Base-by-base conservation (phyloP, 2,888 invertebrate species). In the Diplolepis rosae region DNA sequence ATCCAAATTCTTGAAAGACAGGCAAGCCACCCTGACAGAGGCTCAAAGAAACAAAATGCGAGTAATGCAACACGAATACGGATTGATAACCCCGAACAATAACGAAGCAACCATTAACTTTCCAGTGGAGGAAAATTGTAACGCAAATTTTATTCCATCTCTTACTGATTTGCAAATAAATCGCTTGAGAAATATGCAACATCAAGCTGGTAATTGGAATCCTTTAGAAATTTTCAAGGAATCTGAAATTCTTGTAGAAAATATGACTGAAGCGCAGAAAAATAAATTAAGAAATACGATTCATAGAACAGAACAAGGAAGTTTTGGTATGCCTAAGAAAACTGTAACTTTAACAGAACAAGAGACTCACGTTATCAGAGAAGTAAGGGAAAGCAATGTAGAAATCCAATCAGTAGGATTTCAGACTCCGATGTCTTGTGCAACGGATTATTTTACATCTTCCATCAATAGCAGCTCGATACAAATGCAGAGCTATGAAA, bases 21-120 rank as follows among this genome's bases (percentile, higher is more conserved):
- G 4, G 82, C 73, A 82, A 65, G 79, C 82, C 0, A 91, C 91
- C 1, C 90, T 93, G 70, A 92, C 90, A 13, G 92, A 92, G 69
- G 92, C 93, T 0, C 88, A 93, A 74, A 85, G 89, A 65, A 94
- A 93, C 80, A 92, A 91, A 84, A 82, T 92, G 22, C 92, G 91
- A 85, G 90, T 93, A 1, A 84, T 93, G 69, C 90, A 91, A 3
- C 91, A 92, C 0, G 93, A 93, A 83, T 93, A 91, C 76, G 91
- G 91, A 3, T 80, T 83, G 78, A 84, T 85, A 3, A 84, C 84
- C 22, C 84, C 84, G 61, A 84, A 85, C 61, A 80, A 81, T 61
- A 87, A 88, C 54, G 80, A 83, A 54, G 13, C 65, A 2, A 50
- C 61, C 15, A 54, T 65, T 11, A 4, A n/a, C 18, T 69, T 50